A percentile compares a stretch with the other conserved stretches of the same genome.
Evolutionary conservation across 2,113 vertebrate genomes (phyloP).

Genomic region (Callipepla californica): DNA sequence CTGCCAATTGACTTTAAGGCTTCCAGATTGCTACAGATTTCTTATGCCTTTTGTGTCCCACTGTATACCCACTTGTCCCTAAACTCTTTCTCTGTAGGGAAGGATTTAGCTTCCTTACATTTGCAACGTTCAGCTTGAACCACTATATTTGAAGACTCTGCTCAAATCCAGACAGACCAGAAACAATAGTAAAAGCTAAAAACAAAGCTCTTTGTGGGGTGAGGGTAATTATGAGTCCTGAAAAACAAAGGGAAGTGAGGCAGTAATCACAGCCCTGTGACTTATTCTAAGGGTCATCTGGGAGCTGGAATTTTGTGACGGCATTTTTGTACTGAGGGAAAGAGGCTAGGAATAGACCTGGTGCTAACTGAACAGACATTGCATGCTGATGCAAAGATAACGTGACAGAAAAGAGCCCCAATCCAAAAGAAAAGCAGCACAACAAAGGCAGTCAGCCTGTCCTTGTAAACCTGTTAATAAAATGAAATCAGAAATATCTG

Average conservation of each 20-base stretch:
- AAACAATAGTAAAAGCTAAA: neutral
- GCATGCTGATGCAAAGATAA: neutral
- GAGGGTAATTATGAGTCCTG: neutral
- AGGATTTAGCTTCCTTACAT: neutral
- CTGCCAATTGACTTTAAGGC: neutral
- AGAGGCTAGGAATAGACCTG: neutral
- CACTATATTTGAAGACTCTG: neutral
- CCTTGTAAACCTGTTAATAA: neutral
- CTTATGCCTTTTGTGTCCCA: neutral
- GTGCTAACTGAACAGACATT: neutral
- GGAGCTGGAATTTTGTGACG: neutral
- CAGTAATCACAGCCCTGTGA: neutral
- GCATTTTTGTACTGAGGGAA: neutral
- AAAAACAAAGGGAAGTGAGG: neutral
- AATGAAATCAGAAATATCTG: neutral
- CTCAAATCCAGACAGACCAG: neutral
- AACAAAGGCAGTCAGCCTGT: neutral
- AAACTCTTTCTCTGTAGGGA: accelerated
- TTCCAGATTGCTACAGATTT: neutral
- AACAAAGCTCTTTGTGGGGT: neutral
- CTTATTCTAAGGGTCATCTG: neutral
- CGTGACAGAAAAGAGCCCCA: neutral
- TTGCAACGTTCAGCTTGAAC: neutral
- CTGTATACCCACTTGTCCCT: too few species aligned
- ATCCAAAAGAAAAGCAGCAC: neutral